Evolutionary conservation across 2,888 invertebrate species (phyloP), one percentile per base, ranked within the genome.

Genomic region (Coleophora deauratella): DNA sequence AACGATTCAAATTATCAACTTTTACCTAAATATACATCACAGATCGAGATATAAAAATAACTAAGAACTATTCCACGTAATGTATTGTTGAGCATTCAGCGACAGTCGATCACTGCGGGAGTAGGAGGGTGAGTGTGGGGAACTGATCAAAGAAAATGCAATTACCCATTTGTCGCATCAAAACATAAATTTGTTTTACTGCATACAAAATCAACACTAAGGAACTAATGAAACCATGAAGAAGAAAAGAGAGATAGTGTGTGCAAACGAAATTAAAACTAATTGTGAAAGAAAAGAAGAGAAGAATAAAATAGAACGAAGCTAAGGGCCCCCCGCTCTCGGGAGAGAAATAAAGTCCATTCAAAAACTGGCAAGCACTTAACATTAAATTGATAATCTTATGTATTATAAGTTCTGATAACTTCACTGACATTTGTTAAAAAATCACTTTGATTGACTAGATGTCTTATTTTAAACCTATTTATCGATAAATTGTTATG

Each of bases 11-110:
- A 72, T 71, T 61, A 77, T 76, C 61, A 74, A 74, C 75, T 84
- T 84, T 81, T 78, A 79, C 82, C 82, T 84, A 81, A 81, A 76
- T 66, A 79, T 81, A 84, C 70, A 84, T 84, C 84, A 84, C 84
- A 84, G 82, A 79, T 82, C 72, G 73, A 77, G 71, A 72, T 71
- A 72, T 62, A 77, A 72, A 76, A 75, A 69, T 57, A 53, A 56
- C 47, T 59, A 56, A 52, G 45, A 54, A 50, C 55, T 58, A 46
- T 40, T 38, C 31, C 34, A 34, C 11, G 27, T 12, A 8, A 13
- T 21, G 32, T n/a, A n/a, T n/a, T n/a, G 32, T 30, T 10, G 13
- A 13, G 33, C 33, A n/a, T n/a, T 36, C 21, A 35, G 21, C 13
- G 40, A 35, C 21, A 6, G 37, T 11, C 13, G 35, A 11, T 21